Evolutionary conservation across 1,140 invertebrate genomes (phyloP).

Genomic region (Nylanderia fulva): DNA sequence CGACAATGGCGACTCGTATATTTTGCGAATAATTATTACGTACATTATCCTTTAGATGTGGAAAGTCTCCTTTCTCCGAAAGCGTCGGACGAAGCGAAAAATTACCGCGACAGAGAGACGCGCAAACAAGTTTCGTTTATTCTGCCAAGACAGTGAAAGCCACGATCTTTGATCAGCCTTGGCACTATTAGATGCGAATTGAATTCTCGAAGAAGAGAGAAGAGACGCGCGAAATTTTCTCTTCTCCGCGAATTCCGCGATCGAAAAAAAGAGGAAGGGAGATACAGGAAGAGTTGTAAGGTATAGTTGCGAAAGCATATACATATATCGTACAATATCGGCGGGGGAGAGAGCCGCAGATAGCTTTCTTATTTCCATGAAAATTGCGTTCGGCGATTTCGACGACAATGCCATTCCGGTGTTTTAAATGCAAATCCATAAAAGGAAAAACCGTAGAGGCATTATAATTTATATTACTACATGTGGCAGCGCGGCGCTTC

Average conservation of each 20-base stretch:
- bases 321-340: conserved; percentile 9
- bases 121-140: conserved; percentile 35
- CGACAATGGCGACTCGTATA: conserved; percentile 32
- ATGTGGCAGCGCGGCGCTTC: conserved; percentile 85
- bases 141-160: conserved; percentile 70
- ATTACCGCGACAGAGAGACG: not conserved
- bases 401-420: conserved; percentile 79
- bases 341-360: not conserved
- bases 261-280: not conserved
- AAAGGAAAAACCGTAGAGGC: conserved; percentile 85
- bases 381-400: conserved; percentile 79
- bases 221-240: not conserved
- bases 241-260: not conserved
- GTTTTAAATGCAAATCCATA: conserved; percentile 84
- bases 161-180: conserved; percentile 70
- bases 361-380: conserved; percentile 79
- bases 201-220: conserved; percentile 4
- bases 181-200: conserved; percentile 70
- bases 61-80: conserved; percentile 50
- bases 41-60: not conserved
- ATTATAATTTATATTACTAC: conserved; percentile 86
- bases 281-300: too few relatives aligned
- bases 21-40: conserved; percentile 50
- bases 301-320: not conserved
- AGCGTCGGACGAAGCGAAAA: not conserved